phyloP scores from a whole-genome alignment of 2,888 invertebrate genomes.

The Julus scandinavius region DNA sequence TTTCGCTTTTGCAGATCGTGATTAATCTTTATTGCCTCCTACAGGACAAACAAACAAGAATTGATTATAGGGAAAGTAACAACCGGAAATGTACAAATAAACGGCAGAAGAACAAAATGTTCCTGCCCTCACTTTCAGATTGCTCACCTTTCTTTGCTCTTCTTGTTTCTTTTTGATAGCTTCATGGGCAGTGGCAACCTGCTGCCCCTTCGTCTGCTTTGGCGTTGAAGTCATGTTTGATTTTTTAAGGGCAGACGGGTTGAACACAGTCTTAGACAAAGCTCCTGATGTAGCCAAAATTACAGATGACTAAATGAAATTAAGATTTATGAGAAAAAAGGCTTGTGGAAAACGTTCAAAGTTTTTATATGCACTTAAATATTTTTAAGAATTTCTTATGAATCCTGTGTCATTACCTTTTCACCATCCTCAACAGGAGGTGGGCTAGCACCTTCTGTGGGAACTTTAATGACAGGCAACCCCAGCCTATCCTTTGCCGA shows the following conservation, averaged over 20 bases:
- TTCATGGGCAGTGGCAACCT: conserved; percentile 72
- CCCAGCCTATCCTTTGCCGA: conserved; percentile 71
- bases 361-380: no score
- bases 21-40: conserved; percentile 78
- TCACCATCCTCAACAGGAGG: conserved; percentile 56
- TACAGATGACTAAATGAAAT: conserved; percentile 57
- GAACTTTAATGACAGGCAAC: conserved; percentile 59
- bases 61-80: not conserved
- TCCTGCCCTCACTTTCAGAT: no score
- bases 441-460: conserved; percentile 55
- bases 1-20: conserved; percentile 85
- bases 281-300: conserved; percentile 64
- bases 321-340: not conserved
- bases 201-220: conserved; percentile 65
- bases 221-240: conserved; percentile 57
- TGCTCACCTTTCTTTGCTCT: conserved; percentile 73
- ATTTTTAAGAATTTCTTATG: no score
- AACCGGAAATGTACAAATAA: not conserved
- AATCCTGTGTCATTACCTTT: conserved; percentile 57
- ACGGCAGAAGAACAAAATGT: no score
- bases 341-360: not conserved
- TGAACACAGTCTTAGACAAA: conserved; percentile 69
- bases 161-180: conserved; percentile 79
- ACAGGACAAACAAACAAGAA: conserved; percentile 55
- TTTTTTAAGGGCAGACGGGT: conserved; percentile 65